A percentile compares a stretch with the other conserved stretches of the same genome.
Evolutionary conservation across 2,888 invertebrate species (phyloP).

Genomic region (Galerucella nymphaeae): DNA sequence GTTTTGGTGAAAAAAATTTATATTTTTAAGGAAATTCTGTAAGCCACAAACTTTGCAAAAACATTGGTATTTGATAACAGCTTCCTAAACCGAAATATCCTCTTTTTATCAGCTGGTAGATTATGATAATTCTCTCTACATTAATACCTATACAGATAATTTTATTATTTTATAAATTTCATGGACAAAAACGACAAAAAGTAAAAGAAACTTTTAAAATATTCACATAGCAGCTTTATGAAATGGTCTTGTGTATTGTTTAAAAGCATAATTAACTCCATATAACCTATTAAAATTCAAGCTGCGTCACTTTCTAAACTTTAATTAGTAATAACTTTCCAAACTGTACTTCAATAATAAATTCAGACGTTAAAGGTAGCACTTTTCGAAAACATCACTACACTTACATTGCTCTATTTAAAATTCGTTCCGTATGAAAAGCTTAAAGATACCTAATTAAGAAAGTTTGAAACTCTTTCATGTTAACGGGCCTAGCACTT

Average conservation of each 20-base stretch:
- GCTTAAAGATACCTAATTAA: slow-evolving; percentile 58
- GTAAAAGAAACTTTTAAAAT: not conserved
- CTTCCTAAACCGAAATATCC: no score
- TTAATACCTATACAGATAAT: no score
- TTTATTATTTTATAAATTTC: no score
- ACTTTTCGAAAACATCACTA: slow-evolving; percentile 34
- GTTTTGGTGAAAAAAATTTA: no score
- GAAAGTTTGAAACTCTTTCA: slow-evolving; percentile 55
- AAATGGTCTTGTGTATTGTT: slow-evolving; percentile 12
- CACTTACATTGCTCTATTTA: slow-evolving; percentile 51
- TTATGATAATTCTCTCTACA: no score
- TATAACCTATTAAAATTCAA: slow-evolving; percentile 46
- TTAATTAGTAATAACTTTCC: slow-evolving; percentile 52
- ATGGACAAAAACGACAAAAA: no score
- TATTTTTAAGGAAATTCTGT: no score
- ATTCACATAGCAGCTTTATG: not conserved
- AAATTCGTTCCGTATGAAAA: slow-evolving; percentile 57
- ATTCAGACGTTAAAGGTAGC: slow-evolving; percentile 50
- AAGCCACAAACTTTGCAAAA: no score
- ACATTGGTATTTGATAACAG: no score
- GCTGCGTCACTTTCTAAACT: slow-evolving; percentile 49
- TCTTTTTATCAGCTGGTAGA: no score
- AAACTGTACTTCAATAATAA: slow-evolving; percentile 50
- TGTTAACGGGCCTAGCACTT: slow-evolving; percentile 34
- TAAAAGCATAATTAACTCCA: slow-evolving; percentile 37